A percentile compares a stretch with the other conserved stretches of the same genome.
These are phyloP conservation scores for Ispidina lecontei DNA, from an alignment of 2,797 vertebrate genomes.

Conservation along the genomic window DNA sequence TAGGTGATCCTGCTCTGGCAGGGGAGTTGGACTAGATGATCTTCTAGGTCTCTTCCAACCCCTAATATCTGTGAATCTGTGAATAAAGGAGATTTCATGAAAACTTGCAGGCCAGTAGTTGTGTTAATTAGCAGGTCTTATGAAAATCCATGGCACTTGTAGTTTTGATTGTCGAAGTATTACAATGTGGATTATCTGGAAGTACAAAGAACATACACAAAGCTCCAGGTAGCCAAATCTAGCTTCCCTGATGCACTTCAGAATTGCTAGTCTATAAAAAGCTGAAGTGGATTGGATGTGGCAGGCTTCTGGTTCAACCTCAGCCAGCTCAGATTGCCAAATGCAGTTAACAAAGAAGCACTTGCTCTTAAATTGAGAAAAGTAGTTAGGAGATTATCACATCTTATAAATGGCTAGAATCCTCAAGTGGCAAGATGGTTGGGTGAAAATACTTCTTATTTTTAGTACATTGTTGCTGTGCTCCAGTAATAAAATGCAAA, in stretches of 20 bases:
- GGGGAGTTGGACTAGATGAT: too few relatives aligned
- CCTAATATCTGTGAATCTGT: too few relatives aligned
- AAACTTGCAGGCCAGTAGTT: neutral
- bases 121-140: neutral
- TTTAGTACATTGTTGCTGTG: slow-evolving; percentile 47
- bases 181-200: neutral
- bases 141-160: neutral
- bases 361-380: slow-evolving; percentile 25
- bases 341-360: neutral
- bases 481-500: slow-evolving; percentile 54
- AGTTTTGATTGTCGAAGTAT: neutral
- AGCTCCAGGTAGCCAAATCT: neutral
- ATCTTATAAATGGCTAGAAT: slow-evolving; percentile 18
- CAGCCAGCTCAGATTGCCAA: neutral
- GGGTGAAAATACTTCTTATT: slow-evolving; percentile 55
- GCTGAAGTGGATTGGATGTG: neutral
- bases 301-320: neutral
- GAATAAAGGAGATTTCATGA: neutral
- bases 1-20: too few relatives aligned
- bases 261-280: neutral
- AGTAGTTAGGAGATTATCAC: slow-evolving; percentile 42
- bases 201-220: neutral
- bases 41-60: too few relatives aligned
- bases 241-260: neutral
- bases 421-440: neutral